Evolutionary conservation across 2,888 invertebrate genomes (phyloP).

Genomic region (Melinaea menophilus): DNA sequence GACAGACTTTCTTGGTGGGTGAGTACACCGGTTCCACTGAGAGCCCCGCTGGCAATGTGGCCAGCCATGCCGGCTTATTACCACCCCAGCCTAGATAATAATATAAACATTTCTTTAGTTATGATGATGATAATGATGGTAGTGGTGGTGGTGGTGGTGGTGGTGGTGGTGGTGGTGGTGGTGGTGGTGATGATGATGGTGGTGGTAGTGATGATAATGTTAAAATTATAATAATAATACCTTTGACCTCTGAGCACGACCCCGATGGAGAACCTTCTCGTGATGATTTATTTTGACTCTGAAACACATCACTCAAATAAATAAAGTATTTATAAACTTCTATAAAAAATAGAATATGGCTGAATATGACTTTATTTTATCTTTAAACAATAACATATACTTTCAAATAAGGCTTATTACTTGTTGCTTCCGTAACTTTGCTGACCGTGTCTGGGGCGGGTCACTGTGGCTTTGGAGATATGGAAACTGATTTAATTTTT

Average conservation of each 20-base stretch:
- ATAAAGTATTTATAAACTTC: background rate
- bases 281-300: conserved; percentile 62
- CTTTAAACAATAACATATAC: no score
- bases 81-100: conserved; percentile 48
- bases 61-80: conserved; percentile 60
- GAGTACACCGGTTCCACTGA: conserved; percentile 66
- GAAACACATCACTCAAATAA: conserved; percentile 21
- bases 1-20: conserved; percentile 62
- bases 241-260: conserved; percentile 66
- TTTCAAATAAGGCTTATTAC: conserved; percentile 40
- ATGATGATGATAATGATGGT: background rate
- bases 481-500: conserved; percentile 67
- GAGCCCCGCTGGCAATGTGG: conserved; percentile 60
- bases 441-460: conserved; percentile 73
- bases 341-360: no score
- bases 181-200: background rate
- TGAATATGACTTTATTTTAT: no score
- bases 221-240: conserved; percentile 35
- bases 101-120: background rate
- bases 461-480: conserved; percentile 68
- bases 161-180: accelerated
- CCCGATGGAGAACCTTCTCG: conserved; percentile 69
- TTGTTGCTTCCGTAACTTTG: conserved; percentile 80
- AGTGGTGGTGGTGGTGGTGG: background rate
- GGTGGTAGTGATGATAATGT: background rate